Conservation (phyloP, 2,797 vertebrate species). For the Oryzias sinensis region DNA sequence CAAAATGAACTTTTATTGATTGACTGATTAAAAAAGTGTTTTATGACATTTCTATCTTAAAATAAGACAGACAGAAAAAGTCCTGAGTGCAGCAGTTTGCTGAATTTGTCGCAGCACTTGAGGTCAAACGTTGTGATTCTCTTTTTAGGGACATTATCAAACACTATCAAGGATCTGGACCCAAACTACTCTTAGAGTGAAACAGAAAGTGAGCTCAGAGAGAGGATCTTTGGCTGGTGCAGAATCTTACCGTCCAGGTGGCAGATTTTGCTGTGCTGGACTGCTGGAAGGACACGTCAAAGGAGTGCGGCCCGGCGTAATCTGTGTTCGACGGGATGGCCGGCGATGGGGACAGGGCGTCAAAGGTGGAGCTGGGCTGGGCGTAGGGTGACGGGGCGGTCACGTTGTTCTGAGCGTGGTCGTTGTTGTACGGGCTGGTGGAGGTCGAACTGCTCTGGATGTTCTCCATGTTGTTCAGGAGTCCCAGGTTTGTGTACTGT, state of each 20-base stretch:
- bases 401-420: constrained; percentile 93
- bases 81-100: too few relatives aligned
- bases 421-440: constrained; percentile 96
- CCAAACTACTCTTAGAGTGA: not conserved
- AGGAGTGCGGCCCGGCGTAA: constrained; percentile 97
- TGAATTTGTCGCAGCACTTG: too few relatives aligned
- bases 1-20: too few relatives aligned
- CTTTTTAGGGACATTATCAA: too few relatives aligned
- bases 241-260: constrained; percentile 94
- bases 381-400: constrained; percentile 94
- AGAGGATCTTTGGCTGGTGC: not conserved
- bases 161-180: not conserved
- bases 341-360: constrained; percentile 93
- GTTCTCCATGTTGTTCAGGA: constrained; percentile 98
- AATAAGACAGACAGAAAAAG: too few relatives aligned
- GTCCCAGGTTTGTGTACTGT: constrained; percentile 98
- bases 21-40: too few relatives aligned
- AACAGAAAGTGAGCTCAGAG: not conserved
- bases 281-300: constrained; percentile 98
- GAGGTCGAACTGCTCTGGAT: constrained; percentile 96
- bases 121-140: too few relatives aligned
- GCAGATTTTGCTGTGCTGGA: constrained; percentile 98
- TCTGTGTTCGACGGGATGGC: constrained; percentile 99
- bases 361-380: constrained; percentile 98
- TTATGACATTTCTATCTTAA: too few relatives aligned